Evolutionary conservation across 37 sponge, comb jelly and placozoan species (phyloP).

Genomic region (Spongilla lacustris): DNA sequence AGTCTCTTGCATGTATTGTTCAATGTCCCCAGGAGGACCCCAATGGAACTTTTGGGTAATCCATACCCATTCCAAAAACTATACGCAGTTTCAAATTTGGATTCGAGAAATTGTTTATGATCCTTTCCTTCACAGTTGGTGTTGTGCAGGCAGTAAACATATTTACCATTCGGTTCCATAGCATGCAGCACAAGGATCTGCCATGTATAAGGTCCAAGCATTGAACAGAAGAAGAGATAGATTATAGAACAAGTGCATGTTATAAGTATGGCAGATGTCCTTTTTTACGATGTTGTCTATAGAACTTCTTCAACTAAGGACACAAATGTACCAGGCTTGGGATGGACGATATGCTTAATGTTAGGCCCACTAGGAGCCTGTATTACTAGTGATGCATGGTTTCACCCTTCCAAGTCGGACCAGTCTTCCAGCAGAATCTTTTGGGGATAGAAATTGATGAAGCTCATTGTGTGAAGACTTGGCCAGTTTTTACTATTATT

Average conservation of each 20-base stretch:
- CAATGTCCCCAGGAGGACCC: slow-evolving; percentile 44
- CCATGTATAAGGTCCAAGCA: not conserved
- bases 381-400: not conserved
- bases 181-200: slow-evolving; percentile 28
- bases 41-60: slow-evolving; percentile 44
- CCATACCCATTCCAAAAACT: slow-evolving; percentile 55
- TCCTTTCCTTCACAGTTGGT: slow-evolving; percentile 16
- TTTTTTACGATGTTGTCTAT: not conserved
- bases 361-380: not conserved
- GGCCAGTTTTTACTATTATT: too few species aligned
- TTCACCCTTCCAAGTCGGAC: not conserved
- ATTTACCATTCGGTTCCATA: slow-evolving; percentile 28
- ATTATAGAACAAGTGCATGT: not conserved
- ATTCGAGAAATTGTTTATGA: slow-evolving; percentile 3
- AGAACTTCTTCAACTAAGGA: slow-evolving; percentile 21
- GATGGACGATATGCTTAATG: slow-evolving; percentile 6
- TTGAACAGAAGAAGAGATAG: not conserved
- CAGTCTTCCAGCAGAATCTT: too few species aligned
- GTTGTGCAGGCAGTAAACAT: slow-evolving; percentile 44
- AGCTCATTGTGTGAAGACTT: too few species aligned
- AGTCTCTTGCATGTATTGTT: slow-evolving; percentile 50
- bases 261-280: slow-evolving; percentile 16
- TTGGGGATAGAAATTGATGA: too few species aligned
- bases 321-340: not conserved
- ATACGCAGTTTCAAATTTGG: slow-evolving; percentile 19